Evolutionary conservation across 2,888 invertebrate species (phyloP).

Genomic region (Luffia ferchaultella): DNA sequence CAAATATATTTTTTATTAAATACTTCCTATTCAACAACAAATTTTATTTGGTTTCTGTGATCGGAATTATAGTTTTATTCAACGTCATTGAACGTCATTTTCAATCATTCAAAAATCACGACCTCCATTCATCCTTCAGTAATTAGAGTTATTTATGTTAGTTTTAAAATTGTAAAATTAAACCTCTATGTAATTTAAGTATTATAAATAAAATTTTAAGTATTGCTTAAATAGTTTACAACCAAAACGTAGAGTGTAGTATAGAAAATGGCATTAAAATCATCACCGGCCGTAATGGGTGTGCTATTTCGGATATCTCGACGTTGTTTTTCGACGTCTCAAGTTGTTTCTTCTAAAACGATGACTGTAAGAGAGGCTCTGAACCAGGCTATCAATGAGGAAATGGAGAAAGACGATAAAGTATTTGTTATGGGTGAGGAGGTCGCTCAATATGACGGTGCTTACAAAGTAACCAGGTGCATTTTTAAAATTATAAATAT

Average conservation of each 20-base stretch:
- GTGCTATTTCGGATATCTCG: conserved; percentile 35
- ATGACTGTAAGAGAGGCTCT: conserved; percentile 97
- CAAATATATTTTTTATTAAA: no score
- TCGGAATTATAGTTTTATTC: no score
- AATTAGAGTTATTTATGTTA: conserved; percentile 22
- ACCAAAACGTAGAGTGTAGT: no score
- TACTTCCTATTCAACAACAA: no score
- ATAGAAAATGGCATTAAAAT: conserved; percentile 57
- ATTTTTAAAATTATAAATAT: no score
- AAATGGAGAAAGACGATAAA: conserved; percentile 90
- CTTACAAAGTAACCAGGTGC: conserved; percentile 88
- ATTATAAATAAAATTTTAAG: no score
- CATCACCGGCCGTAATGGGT: conserved; percentile 43
- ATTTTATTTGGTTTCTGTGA: no score
- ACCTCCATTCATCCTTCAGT: conserved; percentile 62
- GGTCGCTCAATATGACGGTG: conserved; percentile 98
- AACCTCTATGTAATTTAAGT: no score
- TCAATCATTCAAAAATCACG: conserved; percentile 17
- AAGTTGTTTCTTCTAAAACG: conserved; percentile 60
- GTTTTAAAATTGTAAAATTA: conserved; percentile 38
- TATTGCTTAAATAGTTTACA: no score
- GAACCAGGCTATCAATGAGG: conserved; percentile 96
- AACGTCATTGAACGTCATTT: background rate
- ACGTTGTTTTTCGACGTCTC: conserved; percentile 51
- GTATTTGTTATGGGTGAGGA: conserved; percentile 96